Conservation (phyloP, 2,113 vertebrate species). For the Anolis sagrei region DNA sequence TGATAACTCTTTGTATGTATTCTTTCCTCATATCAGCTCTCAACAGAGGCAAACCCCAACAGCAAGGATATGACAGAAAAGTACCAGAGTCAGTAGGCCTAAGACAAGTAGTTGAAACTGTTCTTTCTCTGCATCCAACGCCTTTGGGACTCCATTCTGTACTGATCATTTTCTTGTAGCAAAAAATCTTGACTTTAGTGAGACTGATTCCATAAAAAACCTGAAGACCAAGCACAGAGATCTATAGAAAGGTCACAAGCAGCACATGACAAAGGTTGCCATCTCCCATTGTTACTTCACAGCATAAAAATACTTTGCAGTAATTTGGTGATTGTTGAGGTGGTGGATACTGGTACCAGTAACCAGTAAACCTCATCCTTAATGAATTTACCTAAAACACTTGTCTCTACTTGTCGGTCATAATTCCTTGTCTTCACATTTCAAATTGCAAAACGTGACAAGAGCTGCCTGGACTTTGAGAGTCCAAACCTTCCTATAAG, state of each 20-base stretch:
- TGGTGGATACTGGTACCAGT: not conserved
- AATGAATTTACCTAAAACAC: not conserved
- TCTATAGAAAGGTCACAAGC: not conserved
- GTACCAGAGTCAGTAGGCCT: not conserved
- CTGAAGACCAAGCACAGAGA: not conserved
- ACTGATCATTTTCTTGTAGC: not conserved
- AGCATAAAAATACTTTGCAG: not conserved
- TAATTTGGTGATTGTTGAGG: not conserved
- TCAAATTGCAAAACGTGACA: conserved; percentile 17
- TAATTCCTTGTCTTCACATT: not conserved
- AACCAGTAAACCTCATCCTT: not conserved
- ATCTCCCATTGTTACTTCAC: not conserved
- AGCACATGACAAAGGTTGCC: not conserved
- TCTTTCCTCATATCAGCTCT: not conserved
- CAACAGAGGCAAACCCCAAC: not conserved
- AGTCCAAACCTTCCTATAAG: conserved; percentile 65
- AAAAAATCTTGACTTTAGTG: conserved; percentile 3
- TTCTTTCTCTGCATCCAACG: not conserved
- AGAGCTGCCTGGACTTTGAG: conserved; percentile 19
- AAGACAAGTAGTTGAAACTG: not conserved
- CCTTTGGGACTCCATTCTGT: not conserved
- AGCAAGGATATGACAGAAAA: not conserved
- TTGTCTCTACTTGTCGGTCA: not conserved
- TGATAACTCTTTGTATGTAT: not conserved
- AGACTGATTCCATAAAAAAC: not conserved